A percentile compares a stretch with the other conserved stretches of the same genome.
phyloP scores from a whole-genome alignment of 2,888 invertebrate species.

The Tachina lurida region DNA sequence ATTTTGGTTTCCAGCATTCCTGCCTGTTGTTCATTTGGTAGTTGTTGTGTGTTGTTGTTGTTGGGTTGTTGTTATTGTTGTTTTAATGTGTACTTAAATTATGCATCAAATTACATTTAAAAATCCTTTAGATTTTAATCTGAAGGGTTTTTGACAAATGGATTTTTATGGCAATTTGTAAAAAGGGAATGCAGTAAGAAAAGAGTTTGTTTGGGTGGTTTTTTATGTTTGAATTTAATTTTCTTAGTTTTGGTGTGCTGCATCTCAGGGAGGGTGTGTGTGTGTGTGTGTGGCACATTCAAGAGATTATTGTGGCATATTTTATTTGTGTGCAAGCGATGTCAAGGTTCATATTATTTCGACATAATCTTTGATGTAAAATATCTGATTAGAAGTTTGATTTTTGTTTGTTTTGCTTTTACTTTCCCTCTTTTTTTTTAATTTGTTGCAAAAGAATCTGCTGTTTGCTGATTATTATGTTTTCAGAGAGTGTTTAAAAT shows the following conservation, averaged over 20 bases:
- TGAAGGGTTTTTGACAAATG: constrained; percentile 81
- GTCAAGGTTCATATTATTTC: constrained; percentile 72
- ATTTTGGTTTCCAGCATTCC: constrained; percentile 73
- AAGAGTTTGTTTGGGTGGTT: constrained; percentile 17
- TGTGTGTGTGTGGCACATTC: constrained; percentile 32
- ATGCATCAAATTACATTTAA: constrained; percentile 82
- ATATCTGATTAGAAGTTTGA: constrained; percentile 77
- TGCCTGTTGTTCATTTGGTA: constrained; percentile 75
- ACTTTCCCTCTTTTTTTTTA: constrained; percentile 47
- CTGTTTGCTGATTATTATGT: constrained; percentile 53
- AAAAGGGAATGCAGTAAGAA: constrained; percentile 72
- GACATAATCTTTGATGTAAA: constrained; percentile 75
- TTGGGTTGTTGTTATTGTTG: constrained; percentile 61
- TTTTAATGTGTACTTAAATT: constrained; percentile 71
- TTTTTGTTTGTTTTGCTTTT: constrained; percentile 2
- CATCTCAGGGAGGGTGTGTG: constrained; percentile 6
- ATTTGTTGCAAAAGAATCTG: constrained; percentile 56
- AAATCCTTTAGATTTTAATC: constrained; percentile 81
- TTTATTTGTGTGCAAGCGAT: constrained; percentile 12
- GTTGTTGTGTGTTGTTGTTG: constrained; percentile 42
- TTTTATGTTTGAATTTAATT: constrained; percentile 78
- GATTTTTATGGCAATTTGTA: constrained; percentile 81
- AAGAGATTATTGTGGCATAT: constrained; percentile 57
- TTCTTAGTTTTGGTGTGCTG: constrained; percentile 61
- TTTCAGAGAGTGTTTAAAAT: constrained; percentile 56